These are phyloP conservation scores for Manis pentadactyla DNA, from an alignment of 2,797 vertebrate genomes.

Conservation along the genomic window DNA sequence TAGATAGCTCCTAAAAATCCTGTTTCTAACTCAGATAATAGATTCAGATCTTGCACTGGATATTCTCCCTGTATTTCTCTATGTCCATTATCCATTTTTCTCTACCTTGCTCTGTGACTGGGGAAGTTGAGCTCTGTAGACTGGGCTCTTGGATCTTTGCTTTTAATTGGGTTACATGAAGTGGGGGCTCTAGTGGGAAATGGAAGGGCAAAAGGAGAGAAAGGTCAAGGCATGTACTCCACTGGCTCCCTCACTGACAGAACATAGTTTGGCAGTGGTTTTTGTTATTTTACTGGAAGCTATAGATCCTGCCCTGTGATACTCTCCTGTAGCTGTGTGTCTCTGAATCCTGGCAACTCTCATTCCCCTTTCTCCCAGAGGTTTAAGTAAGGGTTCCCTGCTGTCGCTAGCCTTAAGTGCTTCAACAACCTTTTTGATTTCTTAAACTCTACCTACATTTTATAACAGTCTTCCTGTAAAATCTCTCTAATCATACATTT, in stretches of 20 bases:
- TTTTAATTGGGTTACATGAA: constrained; percentile 32
- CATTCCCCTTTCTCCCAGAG: background rate
- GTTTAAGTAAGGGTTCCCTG: background rate
- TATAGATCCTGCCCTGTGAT: background rate
- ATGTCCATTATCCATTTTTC: background rate
- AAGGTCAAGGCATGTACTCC: background rate
- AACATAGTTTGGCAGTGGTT: background rate
- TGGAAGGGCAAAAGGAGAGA: background rate
- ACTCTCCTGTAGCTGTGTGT: background rate
- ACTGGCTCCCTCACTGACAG: background rate
- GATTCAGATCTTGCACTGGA: background rate
- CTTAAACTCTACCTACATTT: background rate
- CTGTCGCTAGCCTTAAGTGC: background rate
- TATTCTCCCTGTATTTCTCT: background rate
- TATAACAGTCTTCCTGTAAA: constrained; percentile 27
- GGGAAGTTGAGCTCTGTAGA: background rate
- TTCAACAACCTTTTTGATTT: background rate
- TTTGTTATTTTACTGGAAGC: background rate
- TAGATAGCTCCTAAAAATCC: background rate
- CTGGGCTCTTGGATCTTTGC: background rate
- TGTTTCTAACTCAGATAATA: background rate
- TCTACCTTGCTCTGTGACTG: background rate
- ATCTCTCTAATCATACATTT: background rate
- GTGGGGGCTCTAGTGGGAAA: background rate
- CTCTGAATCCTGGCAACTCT: background rate